These are phyloP conservation scores for Acanthisitta chloris DNA, from an alignment of 2,113 vertebrate species.

Conservation along the genomic window DNA sequence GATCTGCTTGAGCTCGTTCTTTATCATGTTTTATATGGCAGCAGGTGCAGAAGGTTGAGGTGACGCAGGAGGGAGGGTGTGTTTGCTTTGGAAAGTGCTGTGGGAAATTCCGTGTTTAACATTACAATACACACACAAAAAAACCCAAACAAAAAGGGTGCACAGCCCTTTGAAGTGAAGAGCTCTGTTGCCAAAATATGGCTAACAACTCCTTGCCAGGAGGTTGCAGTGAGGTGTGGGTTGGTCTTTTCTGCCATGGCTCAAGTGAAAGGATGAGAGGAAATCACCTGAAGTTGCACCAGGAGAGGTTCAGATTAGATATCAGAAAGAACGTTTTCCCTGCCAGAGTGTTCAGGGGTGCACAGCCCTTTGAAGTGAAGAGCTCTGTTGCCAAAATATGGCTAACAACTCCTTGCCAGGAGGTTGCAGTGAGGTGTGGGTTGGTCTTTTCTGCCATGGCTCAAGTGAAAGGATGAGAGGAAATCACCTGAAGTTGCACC, in stretches of 20 bases:
- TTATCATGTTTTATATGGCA: background rate
- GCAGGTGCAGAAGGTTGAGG: background rate
- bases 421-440: background rate
- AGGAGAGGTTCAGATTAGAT: background rate
- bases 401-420: background rate
- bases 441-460: fast-evolving
- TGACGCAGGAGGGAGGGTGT: background rate
- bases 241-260: fast-evolving
- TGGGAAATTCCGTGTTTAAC: background rate
- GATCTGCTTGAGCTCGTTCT: background rate
- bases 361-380: background rate
- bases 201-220: background rate
- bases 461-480: background rate
- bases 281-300: background rate
- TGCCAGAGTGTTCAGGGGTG: fast-evolving
- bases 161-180: background rate
- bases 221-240: background rate
- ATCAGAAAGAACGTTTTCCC: background rate
- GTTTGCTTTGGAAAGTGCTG: slow-evolving; percentile 24
- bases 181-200: background rate
- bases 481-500: background rate
- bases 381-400: background rate
- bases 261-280: background rate
- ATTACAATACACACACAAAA: background rate
- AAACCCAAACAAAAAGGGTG: background rate